Conservation (phyloP, 2,888 invertebrate species). For the Anthophora plumipes region DNA sequence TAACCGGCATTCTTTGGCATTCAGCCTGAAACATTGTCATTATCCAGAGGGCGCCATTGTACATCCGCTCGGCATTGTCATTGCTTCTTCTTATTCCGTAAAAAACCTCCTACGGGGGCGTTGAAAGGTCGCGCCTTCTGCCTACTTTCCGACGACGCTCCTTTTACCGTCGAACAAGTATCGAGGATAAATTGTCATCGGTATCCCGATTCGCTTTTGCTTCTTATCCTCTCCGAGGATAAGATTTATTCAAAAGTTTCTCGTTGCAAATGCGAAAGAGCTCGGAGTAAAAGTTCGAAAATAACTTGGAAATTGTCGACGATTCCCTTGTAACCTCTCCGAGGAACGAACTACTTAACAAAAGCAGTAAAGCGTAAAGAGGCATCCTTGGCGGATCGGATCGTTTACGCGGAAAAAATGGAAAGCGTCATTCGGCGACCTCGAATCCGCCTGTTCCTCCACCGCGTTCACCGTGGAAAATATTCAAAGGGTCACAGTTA, state of each 20-base stretch:
- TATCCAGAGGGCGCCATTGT: constrained; percentile 50
- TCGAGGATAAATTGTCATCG: constrained; percentile 9
- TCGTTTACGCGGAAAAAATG: constrained; percentile 47
- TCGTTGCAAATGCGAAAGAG: background rate
- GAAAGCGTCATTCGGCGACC: constrained; percentile 45
- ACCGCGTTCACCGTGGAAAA: constrained; percentile 41
- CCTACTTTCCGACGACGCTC: constrained; percentile 30
- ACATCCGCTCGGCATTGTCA: constrained; percentile 46
- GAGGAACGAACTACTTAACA: constrained; percentile 13
- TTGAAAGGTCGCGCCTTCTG: constrained; percentile 57
- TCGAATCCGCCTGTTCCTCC: constrained; percentile 34
- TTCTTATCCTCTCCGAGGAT: background rate
- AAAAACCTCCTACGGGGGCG: constrained; percentile 53
- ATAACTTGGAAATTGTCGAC: constrained; percentile 15
- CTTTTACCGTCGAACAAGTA: background rate
- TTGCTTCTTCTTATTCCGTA: constrained; percentile 40
- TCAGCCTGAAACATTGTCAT: constrained; percentile 68
- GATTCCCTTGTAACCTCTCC: constrained; percentile 28
- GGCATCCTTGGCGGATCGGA: constrained; percentile 53
- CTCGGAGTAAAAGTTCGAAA: constrained; percentile 7
- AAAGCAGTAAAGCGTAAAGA: constrained; percentile 33
- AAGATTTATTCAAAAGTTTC: constrained; percentile 30
- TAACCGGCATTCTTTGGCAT: constrained; percentile 66
- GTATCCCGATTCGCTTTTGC: no score
- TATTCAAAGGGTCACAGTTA: constrained; percentile 54